Conservation (phyloP, 2,888 invertebrate species). For the Hydrotaea cyrtoneurina region DNA sequence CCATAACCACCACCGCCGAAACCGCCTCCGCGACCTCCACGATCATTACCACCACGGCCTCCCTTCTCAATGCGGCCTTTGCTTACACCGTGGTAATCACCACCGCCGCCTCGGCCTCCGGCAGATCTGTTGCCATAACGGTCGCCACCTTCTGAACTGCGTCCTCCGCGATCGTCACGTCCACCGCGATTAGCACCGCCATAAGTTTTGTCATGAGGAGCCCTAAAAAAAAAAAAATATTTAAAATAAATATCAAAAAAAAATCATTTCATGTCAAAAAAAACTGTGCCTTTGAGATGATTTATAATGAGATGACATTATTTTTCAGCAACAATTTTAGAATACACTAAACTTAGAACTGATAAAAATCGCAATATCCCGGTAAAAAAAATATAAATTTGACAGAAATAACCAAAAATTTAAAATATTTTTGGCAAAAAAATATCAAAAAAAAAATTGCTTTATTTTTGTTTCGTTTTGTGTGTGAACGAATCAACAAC, state of each 20-base stretch:
- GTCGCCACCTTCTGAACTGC: constrained; percentile 92
- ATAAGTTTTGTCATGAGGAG: constrained; percentile 79
- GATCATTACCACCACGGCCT: constrained; percentile 65
- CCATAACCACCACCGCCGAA: constrained; percentile 81
- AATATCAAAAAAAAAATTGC: too few species aligned
- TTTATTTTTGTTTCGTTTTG: neutral
- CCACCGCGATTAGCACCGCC: constrained; percentile 72
- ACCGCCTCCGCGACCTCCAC: constrained; percentile 85
- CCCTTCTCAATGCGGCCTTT: constrained; percentile 78
- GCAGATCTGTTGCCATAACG: constrained; percentile 91
- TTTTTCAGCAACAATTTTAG: neutral
- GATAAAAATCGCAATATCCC: too few species aligned
- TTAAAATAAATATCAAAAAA: neutral
- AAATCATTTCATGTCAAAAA: neutral
- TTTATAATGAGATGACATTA: constrained; percentile 1
- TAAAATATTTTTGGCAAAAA: too few species aligned
- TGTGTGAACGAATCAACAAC: neutral
- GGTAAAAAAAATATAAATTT: too few species aligned
- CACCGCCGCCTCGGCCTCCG: constrained; percentile 98
- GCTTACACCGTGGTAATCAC: constrained; percentile 84
- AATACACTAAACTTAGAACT: neutral
- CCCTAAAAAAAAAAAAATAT: constrained; percentile 70
- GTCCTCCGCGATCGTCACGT: constrained; percentile 89
- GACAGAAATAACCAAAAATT: too few species aligned
- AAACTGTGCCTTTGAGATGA: constrained; percentile 42